A percentile compares a stretch with the other conserved stretches of the same genome.
Evolutionary conservation across 2,888 invertebrate genomes (phyloP).

Genomic region (Trachelus tabidus): DNA sequence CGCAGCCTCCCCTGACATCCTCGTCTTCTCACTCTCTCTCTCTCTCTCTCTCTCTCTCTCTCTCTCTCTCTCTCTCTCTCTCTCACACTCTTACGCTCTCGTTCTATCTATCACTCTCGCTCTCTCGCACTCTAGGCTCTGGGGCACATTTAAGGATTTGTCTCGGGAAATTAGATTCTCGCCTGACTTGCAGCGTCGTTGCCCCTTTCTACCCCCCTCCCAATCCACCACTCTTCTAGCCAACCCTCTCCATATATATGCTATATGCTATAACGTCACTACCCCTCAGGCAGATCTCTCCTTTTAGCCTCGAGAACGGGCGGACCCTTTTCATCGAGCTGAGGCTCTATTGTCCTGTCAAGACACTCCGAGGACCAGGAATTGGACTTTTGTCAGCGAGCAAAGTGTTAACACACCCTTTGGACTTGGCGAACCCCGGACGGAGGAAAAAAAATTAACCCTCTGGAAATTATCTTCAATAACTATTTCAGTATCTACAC

Average conservation of each 20-base stretch:
- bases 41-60: too few relatives aligned
- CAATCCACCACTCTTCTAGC: constrained; percentile 16
- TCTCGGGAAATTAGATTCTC: constrained; percentile 63
- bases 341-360: constrained; percentile 31
- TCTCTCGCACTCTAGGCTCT: constrained; percentile 39
- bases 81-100: background rate
- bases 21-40: too few relatives aligned
- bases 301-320: constrained; percentile 28
- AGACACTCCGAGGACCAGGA: constrained; percentile 35
- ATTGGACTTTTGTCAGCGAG: constrained; percentile 56
- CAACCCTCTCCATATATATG: background rate
- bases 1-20: constrained; percentile 29
- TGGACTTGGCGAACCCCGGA: constrained; percentile 28
- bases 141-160: constrained; percentile 61
- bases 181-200: constrained; percentile 53
- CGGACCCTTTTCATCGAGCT: constrained; percentile 35
- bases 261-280: constrained; percentile 3
- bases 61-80: background rate
- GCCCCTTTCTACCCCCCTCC: constrained; percentile 33
- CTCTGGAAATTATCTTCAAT: constrained; percentile 54
- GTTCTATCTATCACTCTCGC: background rate
- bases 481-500: background rate
- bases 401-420: constrained; percentile 58
- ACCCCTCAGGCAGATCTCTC: constrained; percentile 32
- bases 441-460: constrained; percentile 49